A percentile compares a stretch with the other conserved stretches of the same genome.
Conservation (phyloP, 92 coral and sea anemone species). For the Porites divaricata region DNA sequence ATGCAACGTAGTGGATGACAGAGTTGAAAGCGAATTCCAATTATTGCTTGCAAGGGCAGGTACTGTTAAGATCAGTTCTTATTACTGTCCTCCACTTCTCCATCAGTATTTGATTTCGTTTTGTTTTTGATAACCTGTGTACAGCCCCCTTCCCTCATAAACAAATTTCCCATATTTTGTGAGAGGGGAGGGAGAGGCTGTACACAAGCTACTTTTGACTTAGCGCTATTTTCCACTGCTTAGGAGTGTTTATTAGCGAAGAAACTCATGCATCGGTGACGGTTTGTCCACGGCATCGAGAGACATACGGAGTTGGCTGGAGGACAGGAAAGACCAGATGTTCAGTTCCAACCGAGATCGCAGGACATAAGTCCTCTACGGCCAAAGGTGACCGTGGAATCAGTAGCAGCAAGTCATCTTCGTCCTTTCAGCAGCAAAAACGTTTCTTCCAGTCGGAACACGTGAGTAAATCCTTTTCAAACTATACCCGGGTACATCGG, state of each 20-base stretch:
- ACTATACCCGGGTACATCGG: too few species aligned
- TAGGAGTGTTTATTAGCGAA: constrained; percentile 48
- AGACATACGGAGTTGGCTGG: constrained; percentile 54
- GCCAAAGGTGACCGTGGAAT: constrained; percentile 44
- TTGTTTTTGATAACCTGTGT: not conserved
- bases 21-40: not conserved
- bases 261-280: constrained; percentile 23
- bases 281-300: constrained; percentile 59
- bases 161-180: too few species aligned
- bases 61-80: not conserved
- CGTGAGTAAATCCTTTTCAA: constrained; percentile 18
- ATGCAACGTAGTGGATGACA: not conserved
- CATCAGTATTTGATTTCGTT: not conserved
- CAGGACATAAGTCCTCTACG: constrained; percentile 39
- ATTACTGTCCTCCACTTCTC: not conserved
- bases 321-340: constrained; percentile 48
- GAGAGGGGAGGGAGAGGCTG: too few species aligned
- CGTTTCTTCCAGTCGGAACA: constrained; percentile 47
- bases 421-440: not conserved
- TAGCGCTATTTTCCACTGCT: not conserved
- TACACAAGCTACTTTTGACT: not conserved
- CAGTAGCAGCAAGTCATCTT: constrained; percentile 23
- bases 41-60: constrained; percentile 53
- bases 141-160: too few species aligned
- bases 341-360: constrained; percentile 26